Evolutionary conservation across 2,113 vertebrate genomes (phyloP).

Genomic region (human): GRCh38 chr7:63826501-63827000

Average conservation of each 20-base stretch:
- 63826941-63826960: not conserved
- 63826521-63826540: no score
- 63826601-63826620: no score
- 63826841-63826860: not conserved
- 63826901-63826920: not conserved
- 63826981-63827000: not conserved
- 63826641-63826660: no score
- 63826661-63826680: no score
- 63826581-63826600: no score
- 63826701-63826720: not conserved
- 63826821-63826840: not conserved
- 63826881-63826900: no score
- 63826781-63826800: no score
- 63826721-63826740: not conserved
- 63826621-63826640: no score
- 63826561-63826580: no score
- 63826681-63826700: not conserved
- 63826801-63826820: not conserved
- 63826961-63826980: not conserved
- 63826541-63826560: no score
- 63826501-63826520: no score
- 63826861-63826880: not conserved
- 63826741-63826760: not conserved
- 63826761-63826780: not conserved
- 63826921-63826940: not conserved